These are phyloP conservation scores for Coracopsis vasa DNA, from an alignment of 2,113 vertebrate genomes.

Conservation along the genomic window DNA sequence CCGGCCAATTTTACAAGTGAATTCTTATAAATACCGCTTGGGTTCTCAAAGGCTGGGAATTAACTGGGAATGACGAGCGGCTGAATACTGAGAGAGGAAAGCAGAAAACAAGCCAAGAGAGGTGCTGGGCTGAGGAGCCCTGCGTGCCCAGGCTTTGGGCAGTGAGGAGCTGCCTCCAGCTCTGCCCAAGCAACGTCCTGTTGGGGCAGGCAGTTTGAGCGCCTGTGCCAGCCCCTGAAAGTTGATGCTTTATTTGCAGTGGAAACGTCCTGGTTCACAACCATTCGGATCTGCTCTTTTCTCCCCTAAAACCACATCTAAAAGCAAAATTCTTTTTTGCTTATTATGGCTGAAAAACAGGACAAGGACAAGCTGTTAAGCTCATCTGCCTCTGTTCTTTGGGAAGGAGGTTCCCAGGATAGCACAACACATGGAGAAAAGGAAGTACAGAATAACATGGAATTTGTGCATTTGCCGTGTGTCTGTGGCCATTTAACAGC, in stretches of 20 bases:
- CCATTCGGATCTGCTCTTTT: background rate
- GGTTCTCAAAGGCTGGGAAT: background rate
- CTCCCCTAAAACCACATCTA: fast-evolving
- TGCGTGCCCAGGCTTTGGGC: background rate
- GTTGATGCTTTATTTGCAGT: background rate
- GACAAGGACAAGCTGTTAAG: background rate
- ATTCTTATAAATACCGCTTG: background rate
- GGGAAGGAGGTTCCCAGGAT: background rate
- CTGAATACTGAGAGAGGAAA: background rate
- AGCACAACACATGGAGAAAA: background rate
- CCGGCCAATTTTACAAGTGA: background rate
- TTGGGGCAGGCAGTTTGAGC: too few species aligned
- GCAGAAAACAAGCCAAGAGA: background rate
- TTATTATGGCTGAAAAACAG: background rate
- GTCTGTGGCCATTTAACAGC: background rate
- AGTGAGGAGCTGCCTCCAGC: background rate
- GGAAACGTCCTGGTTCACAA: background rate
- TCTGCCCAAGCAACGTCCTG: fast-evolving
- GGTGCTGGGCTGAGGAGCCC: too few species aligned
- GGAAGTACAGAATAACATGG: fast-evolving
- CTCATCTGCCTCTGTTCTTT: background rate
- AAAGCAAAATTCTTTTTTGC: background rate
- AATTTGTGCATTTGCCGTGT: fast-evolving
- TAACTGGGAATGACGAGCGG: background rate
- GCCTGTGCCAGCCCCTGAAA: background rate